Percentiles rank a stretch among this genome's conserved stretches.
Evolutionary conservation across 1,140 invertebrate species (phyloP).

Genomic region (Scaptomyza pallida): DNA sequence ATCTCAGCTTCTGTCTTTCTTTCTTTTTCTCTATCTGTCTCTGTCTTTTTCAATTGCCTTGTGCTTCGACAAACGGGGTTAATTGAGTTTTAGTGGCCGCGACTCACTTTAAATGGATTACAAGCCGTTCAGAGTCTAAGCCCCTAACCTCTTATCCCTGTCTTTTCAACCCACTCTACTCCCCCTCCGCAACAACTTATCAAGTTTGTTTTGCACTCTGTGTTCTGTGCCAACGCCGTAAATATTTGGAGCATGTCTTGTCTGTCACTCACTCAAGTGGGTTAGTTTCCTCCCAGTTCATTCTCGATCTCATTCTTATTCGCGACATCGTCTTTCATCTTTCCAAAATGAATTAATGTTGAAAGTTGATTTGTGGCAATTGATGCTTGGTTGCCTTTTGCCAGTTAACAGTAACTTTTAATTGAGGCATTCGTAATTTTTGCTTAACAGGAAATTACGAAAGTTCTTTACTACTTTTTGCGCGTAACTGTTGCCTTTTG

Average conservation of each 20-base stretch:
- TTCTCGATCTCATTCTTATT: not conserved
- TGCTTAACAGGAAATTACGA: conserved; percentile 70
- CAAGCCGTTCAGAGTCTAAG: conserved; percentile 43
- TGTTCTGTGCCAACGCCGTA: conserved; percentile 49
- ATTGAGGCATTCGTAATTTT: conserved; percentile 46
- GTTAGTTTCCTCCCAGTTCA: conserved; percentile 1
- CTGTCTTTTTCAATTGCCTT: conserved; percentile 59
- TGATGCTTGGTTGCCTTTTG: conserved; percentile 62
- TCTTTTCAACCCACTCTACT: no score
- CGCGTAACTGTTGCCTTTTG: not conserved
- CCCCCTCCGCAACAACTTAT: conserved; percentile 21
- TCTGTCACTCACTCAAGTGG: conserved; percentile 57
- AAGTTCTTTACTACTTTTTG: conserved; percentile 46
- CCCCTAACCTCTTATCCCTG: not conserved
- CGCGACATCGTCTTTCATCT: conserved; percentile 24
- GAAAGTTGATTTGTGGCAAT: conserved; percentile 79
- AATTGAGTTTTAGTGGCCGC: conserved; percentile 83
- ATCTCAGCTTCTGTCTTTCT: conserved; percentile 27
- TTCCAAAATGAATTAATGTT: conserved; percentile 68
- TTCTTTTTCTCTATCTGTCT: conserved; percentile 21
- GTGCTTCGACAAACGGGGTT: conserved; percentile 74
- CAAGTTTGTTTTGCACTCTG: conserved; percentile 68
- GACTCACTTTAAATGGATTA: conserved; percentile 82
- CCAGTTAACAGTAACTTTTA: conserved; percentile 63
- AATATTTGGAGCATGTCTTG: conserved; percentile 72